Evolutionary conservation across 2,797 vertebrate genomes (phyloP).

Genomic region (Gadopsis marmoratus): DNA sequence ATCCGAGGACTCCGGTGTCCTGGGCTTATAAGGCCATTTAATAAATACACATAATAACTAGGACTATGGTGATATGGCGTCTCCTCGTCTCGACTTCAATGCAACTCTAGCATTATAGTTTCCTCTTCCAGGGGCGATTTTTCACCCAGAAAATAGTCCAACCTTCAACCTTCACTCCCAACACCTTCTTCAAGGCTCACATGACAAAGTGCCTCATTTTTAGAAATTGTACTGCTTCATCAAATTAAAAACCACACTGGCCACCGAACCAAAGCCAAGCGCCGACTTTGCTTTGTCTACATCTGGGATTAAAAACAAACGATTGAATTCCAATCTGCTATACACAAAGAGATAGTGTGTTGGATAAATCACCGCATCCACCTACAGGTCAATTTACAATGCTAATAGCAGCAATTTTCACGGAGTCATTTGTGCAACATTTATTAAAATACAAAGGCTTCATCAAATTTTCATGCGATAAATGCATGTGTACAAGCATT

Average conservation of each 20-base stretch:
- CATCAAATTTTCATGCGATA: conserved; percentile 62
- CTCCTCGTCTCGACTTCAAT: conserved; percentile 5
- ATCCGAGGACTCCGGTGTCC: conserved; percentile 35
- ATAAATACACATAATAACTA: conserved; percentile 57
- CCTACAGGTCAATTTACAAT: conserved; percentile 71
- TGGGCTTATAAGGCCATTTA: conserved; percentile 36
- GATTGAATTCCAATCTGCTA: conserved; percentile 19
- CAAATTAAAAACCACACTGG: conserved; percentile 42
- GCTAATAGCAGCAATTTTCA: conserved; percentile 78
- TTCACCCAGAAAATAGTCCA: conserved; percentile 4
- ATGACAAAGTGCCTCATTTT: conserved; percentile 70
- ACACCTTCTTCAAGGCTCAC: conserved; percentile 42
- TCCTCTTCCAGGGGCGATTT: conserved; percentile 15
- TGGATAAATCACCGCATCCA: conserved; percentile 45
- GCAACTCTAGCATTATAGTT: conserved; percentile 4
- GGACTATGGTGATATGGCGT: conserved; percentile 1
- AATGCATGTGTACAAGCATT: conserved; percentile 72
- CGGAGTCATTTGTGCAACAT: conserved; percentile 79
- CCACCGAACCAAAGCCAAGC: conserved; percentile 34
- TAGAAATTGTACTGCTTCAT: conserved; percentile 19
- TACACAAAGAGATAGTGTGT: conserved; percentile 36
- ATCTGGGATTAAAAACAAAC: conserved; percentile 22
- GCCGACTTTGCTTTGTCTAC: conserved; percentile 21
- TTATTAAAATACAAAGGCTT: conserved; percentile 66
- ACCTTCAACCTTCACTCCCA: background rate